Conservation (phyloP, 1,140 invertebrate genomes). For the Philotrypesis tridentata region DNA sequence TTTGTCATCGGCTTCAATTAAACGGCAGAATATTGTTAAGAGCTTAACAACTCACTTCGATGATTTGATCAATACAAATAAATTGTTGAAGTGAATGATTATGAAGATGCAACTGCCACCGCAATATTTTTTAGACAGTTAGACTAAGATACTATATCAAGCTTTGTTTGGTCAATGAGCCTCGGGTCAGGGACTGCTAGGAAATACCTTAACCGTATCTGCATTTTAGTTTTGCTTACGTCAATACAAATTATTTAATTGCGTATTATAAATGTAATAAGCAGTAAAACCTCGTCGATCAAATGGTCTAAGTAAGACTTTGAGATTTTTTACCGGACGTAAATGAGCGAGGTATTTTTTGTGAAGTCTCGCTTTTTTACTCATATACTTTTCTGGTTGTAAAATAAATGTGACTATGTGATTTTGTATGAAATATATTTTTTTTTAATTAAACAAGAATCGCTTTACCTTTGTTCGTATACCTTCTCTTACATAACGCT, state of each 20-base stretch:
- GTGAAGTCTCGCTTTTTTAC: background rate
- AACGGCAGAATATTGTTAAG: too few relatives aligned
- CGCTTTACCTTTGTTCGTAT: background rate
- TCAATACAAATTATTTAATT: background rate
- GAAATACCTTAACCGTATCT: background rate
- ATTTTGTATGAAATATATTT: constrained; percentile 25
- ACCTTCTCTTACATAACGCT: background rate
- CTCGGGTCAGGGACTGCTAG: constrained; percentile 1
- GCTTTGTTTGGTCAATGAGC: background rate
- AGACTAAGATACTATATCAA: background rate
- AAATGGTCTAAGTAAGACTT: background rate
- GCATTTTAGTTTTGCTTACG: background rate
- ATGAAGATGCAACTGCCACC: background rate
- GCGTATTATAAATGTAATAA: background rate
- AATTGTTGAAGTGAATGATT: background rate
- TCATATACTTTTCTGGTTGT: constrained; percentile 29
- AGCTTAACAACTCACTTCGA: background rate
- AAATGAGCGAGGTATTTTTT: background rate
- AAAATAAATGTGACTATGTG: constrained; percentile 2
- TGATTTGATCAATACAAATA: background rate
- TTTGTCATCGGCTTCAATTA: background rate
- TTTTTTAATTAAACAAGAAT: constrained; percentile 7
- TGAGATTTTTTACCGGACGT: background rate
- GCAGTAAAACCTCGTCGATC: background rate
- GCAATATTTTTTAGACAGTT: background rate